These are phyloP conservation scores for Liopterus haemorrhoidalis DNA, from an alignment of 2,888 invertebrate species.

Conservation along the genomic window DNA sequence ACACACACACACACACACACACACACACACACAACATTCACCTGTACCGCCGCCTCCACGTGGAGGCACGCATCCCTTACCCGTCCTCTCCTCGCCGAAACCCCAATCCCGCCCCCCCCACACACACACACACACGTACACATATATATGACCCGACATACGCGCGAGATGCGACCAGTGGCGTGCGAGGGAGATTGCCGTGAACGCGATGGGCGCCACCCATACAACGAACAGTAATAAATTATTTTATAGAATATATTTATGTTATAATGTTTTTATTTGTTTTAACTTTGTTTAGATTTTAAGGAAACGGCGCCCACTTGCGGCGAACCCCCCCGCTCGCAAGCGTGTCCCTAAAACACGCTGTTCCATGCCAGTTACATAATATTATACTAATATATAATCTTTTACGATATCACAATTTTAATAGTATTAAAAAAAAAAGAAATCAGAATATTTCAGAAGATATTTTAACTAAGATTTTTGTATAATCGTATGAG, in stretches of 20 bases:
- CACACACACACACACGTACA: slow-evolving; percentile 6
- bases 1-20: too few species aligned
- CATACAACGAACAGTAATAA: slow-evolving; percentile 42
- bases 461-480: slow-evolving; percentile 24
- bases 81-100: too few species aligned
- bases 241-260: slow-evolving; percentile 35
- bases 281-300: slow-evolving; percentile 29
- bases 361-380: not conserved
- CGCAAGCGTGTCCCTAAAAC: slow-evolving; percentile 6
- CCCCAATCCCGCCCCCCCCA: slow-evolving; percentile 5
- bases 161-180: too few species aligned
- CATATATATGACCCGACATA: slow-evolving; percentile 1
- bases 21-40: too few species aligned
- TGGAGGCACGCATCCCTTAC: too few species aligned
- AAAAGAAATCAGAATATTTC: slow-evolving; percentile 22
- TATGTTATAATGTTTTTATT: slow-evolving; percentile 33
- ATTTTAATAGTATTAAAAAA: slow-evolving; percentile 22
- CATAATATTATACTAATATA: slow-evolving; percentile 19
- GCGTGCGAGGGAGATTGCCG: slow-evolving; percentile 13
- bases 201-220: slow-evolving; percentile 10
- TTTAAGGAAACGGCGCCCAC: slow-evolving; percentile 17
- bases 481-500: slow-evolving; percentile 23
- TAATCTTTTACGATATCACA: slow-evolving; percentile 25
- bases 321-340: slow-evolving; percentile 14
- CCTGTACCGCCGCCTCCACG: too few species aligned